phyloP scores from a whole-genome alignment of 2,113 vertebrate genomes.

The Cisticola juncidis region DNA sequence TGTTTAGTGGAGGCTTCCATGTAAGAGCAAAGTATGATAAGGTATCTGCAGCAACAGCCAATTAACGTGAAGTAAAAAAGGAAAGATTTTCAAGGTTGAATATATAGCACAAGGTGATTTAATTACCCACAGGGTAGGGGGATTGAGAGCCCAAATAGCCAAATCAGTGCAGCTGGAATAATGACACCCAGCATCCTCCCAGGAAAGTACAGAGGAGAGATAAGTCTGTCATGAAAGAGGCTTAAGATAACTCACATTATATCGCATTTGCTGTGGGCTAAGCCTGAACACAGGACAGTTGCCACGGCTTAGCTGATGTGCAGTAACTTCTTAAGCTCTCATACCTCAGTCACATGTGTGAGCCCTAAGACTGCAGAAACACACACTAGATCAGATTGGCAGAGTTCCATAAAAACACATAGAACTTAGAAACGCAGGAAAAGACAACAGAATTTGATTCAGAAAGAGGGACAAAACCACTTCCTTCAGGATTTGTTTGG shows the following conservation, averaged over 20 bases:
- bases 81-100: background rate
- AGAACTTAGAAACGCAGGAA: background rate
- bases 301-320: background rate
- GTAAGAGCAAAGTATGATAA: background rate
- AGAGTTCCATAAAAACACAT: background rate
- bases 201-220: background rate
- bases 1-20: background rate
- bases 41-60: background rate
- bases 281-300: background rate
- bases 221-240: background rate
- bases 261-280: background rate
- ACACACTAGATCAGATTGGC: background rate
- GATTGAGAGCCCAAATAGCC: background rate
- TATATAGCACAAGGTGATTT: background rate
- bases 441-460: background rate
- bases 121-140: background rate
- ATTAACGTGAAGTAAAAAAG: background rate
- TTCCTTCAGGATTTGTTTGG: background rate
- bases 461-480: background rate
- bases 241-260: conserved; percentile 24
- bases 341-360: background rate
- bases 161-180: background rate
- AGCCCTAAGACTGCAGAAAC: background rate
- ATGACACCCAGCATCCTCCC: background rate
- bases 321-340: background rate